Base-by-base conservation (phyloP, 2,888 invertebrate species). In the Lasioglossum marginatum region DNA sequence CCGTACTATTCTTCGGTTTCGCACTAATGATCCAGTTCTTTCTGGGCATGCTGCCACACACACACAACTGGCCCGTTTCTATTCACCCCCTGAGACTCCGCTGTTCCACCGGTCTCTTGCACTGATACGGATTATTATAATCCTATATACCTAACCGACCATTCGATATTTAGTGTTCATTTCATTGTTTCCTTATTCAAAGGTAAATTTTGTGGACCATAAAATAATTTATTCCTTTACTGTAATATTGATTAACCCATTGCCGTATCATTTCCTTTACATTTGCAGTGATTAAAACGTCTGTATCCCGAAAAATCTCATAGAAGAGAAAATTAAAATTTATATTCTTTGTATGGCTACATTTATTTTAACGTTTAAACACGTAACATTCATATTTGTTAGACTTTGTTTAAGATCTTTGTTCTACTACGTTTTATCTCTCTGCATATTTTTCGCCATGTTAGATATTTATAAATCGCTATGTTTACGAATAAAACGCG, bases 1-100 rank as follows among this genome's bases (percentile, higher is more conserved):
- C 60, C 31, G 45, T 45, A 14, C 72, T 40, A 71, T 82, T 77
- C 84, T 84, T 70, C 78, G 23, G 71, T 63, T 75, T 76, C 78
- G 70, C 57, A 78, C 82, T 84, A 84, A 82, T 84, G 82, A 84
- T 84, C 84, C 74, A 84, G 74, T 84, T 82, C 84, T 70, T n/a
- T 43, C 23, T 4, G 60, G 84, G 84, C 82, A 78, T 8, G n/a
- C 74, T 82, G 84, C 84, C 84, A n/a, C n/a, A n/a, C n/a, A n/a
- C n/a, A n/a, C n/a, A n/a, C n/a, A 84, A 82, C 78, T 78, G 70
- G 76, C 37, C 82, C 82, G 77, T 77, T 77, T 60, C 68, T 77
- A 82, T 84, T 82, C 83, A 82, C 40, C 82, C 68, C 73, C 14
- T 23, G 31, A 19, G 70, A 82, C 72, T 40, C 45, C 19, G 66